Evolutionary conservation across 92 coral and sea anemone genomes (phyloP).

Genomic region (Porites cylindrica): DNA sequence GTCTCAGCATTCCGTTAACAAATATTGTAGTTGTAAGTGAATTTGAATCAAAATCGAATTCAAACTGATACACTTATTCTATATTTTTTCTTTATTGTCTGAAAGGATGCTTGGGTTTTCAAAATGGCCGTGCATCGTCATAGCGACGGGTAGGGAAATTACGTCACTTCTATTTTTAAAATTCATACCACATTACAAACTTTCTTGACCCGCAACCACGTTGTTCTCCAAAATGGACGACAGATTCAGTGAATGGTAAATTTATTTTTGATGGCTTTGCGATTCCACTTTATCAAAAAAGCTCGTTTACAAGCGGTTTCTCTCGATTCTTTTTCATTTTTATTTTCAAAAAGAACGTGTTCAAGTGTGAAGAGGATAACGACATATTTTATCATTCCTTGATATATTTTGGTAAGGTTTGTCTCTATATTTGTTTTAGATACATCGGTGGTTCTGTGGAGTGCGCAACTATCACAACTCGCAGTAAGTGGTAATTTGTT

Average conservation of each 20-base stretch:
- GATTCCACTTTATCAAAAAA: neutral
- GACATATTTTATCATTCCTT: conserved; percentile 39
- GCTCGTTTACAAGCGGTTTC: too few species aligned
- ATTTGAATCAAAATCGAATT: too few species aligned
- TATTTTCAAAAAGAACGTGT: neutral
- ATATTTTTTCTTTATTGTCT: neutral
- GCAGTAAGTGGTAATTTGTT: conserved; percentile 10
- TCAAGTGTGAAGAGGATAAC: conserved; percentile 20
- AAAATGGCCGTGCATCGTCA: conserved; percentile 41
- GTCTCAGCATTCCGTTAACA: too few species aligned
- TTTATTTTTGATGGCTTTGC: conserved; percentile 2
- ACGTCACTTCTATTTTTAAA: conserved; percentile 72
- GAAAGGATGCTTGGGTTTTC: neutral
- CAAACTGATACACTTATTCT: neutral
- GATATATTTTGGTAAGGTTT: neutral
- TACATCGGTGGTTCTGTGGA: conserved; percentile 1
- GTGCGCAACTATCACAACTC: neutral
- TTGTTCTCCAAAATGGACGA: conserved; percentile 28
- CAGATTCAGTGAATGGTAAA: conserved; percentile 44
- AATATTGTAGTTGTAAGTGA: too few species aligned
- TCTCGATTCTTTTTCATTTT: neutral
- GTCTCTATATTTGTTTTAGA: conserved; percentile 9
- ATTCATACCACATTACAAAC: conserved; percentile 72
- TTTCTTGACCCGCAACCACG: conserved; percentile 34
- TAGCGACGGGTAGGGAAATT: conserved; percentile 69